Evolutionary conservation across 2,888 invertebrate genomes (phyloP).

Genomic region (Lasius platythorax): DNA sequence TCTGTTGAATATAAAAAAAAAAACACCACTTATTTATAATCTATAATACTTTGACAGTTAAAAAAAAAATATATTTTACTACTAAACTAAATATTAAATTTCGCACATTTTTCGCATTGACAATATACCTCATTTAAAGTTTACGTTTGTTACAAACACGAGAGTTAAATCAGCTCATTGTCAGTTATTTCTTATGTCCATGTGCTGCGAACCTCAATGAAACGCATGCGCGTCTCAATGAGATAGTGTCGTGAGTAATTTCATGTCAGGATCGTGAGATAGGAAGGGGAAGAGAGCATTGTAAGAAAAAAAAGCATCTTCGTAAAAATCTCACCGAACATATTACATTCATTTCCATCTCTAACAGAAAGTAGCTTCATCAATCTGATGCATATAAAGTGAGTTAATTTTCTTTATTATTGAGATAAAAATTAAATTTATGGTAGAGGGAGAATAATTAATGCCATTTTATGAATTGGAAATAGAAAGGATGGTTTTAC

Average conservation of each 20-base stretch:
- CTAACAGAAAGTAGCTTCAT: neutral
- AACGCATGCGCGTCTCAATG: conserved; percentile 65
- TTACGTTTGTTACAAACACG: neutral
- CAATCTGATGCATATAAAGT: neutral
- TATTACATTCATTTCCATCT: no score
- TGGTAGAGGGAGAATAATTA: no score
- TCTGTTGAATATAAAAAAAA: no score
- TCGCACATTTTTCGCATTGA: neutral
- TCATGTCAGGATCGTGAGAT: conserved; percentile 57
- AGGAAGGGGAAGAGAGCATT: conserved; percentile 39
- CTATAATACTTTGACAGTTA: neutral
- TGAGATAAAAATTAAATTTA: no score
- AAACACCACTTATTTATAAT: neutral
- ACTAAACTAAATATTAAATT: neutral
- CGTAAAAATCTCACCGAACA: neutral
- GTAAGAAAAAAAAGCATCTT: neutral
- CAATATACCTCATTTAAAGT: neutral
- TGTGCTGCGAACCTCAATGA: conserved; percentile 42
- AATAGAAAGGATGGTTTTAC: neutral
- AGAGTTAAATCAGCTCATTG: neutral
- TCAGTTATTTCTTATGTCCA: conserved; percentile 1
- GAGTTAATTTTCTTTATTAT: neutral
- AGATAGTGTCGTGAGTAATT: conserved; percentile 54
- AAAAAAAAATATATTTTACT: neutral
- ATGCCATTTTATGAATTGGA: neutral